These are phyloP conservation scores for Dermochelys coriacea DNA, from an alignment of 2,797 vertebrate genomes.

Conservation along the genomic window DNA sequence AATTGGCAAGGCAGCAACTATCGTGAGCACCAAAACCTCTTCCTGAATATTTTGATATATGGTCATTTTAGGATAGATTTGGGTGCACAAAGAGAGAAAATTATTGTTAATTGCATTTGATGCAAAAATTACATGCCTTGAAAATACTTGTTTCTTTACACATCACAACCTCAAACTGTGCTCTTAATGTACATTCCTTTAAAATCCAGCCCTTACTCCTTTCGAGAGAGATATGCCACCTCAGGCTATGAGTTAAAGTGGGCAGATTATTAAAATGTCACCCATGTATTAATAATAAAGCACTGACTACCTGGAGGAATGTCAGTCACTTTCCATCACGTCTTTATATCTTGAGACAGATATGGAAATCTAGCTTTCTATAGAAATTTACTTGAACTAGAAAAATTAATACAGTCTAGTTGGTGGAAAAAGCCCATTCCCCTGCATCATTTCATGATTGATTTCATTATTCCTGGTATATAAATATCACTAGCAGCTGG, in stretches of 20 bases:
- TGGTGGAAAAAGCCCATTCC: background rate
- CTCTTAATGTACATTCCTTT: background rate
- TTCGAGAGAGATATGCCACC: background rate
- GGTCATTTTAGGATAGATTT: background rate
- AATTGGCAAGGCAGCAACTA: background rate
- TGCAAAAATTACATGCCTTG: background rate
- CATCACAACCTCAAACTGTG: background rate
- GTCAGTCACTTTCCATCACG: background rate
- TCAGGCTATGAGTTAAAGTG: background rate
- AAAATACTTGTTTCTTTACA: constrained; percentile 6
- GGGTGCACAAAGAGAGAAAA: fast-evolving
- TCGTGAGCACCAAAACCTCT: constrained; percentile 2
- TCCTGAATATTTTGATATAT: background rate
- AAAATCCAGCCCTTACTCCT: background rate
- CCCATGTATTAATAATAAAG: background rate
- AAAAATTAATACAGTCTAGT: background rate
- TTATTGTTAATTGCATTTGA: background rate
- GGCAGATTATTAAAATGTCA: background rate
- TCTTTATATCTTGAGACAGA: background rate
- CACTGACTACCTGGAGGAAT: background rate
- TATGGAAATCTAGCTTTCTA: background rate
- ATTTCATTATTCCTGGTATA: fast-evolving
- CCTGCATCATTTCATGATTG: background rate
- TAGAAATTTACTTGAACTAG: background rate
- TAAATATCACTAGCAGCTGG: background rate